These are phyloP conservation scores for Nemotelus pantherinus DNA, from an alignment of 2,888 invertebrate species.

Conservation along the genomic window DNA sequence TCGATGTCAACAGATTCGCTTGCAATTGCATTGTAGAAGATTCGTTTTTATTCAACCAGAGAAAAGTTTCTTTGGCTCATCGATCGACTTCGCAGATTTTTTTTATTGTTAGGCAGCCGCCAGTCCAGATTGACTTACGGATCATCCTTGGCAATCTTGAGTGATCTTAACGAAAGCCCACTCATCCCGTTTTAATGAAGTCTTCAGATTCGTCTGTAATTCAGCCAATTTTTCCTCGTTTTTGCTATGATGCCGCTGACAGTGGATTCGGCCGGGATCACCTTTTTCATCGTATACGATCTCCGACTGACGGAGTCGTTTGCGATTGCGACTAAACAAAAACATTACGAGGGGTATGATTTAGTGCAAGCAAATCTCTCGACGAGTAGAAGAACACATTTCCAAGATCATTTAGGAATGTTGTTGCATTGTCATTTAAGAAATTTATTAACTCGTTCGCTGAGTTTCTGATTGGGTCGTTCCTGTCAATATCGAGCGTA, in stretches of 20 bases:
- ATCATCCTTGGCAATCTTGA: slow-evolving; percentile 30
- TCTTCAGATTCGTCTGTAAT: slow-evolving; percentile 38
- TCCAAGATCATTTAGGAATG: slow-evolving; percentile 40
- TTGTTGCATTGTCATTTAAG: slow-evolving; percentile 40
- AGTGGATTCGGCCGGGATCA: slow-evolving; percentile 24
- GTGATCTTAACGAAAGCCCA: slow-evolving; percentile 39
- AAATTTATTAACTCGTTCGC: slow-evolving; percentile 40
- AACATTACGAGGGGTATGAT: slow-evolving; percentile 34
- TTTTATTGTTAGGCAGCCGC: slow-evolving; percentile 25
- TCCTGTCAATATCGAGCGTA: slow-evolving; percentile 29
- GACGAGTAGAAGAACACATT: slow-evolving; percentile 30
- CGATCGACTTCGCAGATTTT: slow-evolving; percentile 9
- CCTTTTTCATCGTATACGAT: slow-evolving; percentile 14
- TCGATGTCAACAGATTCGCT: slow-evolving; percentile 4
- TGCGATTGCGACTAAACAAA: slow-evolving; percentile 8
- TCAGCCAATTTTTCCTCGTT: slow-evolving; percentile 19
- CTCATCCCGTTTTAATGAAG: slow-evolving; percentile 44
- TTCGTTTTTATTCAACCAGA: not conserved
- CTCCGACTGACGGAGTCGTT: not conserved
- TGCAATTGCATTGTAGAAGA: slow-evolving; percentile 9
- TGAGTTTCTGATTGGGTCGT: slow-evolving; percentile 42
- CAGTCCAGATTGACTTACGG: slow-evolving; percentile 18
- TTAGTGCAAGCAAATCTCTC: slow-evolving; percentile 19
- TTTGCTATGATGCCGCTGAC: not conserved
- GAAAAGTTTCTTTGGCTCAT: slow-evolving; percentile 16